phyloP scores from a whole-genome alignment of 2,113 vertebrate genomes.

The Galbula dea region DNA sequence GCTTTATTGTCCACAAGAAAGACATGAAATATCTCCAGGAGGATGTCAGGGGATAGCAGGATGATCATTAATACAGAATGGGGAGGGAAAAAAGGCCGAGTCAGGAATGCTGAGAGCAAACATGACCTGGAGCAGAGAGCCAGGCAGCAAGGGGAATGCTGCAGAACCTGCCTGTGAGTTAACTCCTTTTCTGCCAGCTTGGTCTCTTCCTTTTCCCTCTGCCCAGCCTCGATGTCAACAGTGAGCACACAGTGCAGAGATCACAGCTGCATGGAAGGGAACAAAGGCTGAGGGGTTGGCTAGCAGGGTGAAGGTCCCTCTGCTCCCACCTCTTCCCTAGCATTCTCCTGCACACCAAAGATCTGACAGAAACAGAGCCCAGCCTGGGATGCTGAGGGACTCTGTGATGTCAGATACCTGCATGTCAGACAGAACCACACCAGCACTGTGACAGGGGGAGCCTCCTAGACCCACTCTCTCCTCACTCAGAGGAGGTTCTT shows the following conservation, averaged over 20 bases:
- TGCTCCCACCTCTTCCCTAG: too few species aligned
- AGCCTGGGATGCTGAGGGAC: too few species aligned
- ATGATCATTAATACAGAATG: neutral
- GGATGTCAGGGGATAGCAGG: constrained; percentile 7
- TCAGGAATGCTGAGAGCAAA: constrained; percentile 29
- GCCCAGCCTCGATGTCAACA: neutral
- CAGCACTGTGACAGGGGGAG: neutral
- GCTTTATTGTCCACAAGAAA: neutral
- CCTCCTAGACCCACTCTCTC: neutral
- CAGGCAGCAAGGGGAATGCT: neutral
- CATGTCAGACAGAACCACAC: neutral
- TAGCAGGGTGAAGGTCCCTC: too few species aligned
- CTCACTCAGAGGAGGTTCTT: neutral
- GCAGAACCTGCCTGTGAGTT: neutral
- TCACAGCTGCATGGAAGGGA: neutral
- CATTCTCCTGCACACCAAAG: too few species aligned
- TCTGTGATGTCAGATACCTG: too few species aligned
- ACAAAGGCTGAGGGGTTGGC: neutral
- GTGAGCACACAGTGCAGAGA: neutral
- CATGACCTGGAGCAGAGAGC: neutral
- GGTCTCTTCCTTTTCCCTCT: neutral
- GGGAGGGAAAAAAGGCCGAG: neutral
- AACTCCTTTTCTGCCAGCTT: neutral
- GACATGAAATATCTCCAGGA: constrained; percentile 33
- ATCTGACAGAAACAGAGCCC: too few species aligned